A percentile compares a stretch with the other conserved stretches of the same genome.
These are phyloP conservation scores for Enteromius anoplus DNA, from an alignment of 2,797 vertebrate genomes.

Conservation along the genomic window DNA sequence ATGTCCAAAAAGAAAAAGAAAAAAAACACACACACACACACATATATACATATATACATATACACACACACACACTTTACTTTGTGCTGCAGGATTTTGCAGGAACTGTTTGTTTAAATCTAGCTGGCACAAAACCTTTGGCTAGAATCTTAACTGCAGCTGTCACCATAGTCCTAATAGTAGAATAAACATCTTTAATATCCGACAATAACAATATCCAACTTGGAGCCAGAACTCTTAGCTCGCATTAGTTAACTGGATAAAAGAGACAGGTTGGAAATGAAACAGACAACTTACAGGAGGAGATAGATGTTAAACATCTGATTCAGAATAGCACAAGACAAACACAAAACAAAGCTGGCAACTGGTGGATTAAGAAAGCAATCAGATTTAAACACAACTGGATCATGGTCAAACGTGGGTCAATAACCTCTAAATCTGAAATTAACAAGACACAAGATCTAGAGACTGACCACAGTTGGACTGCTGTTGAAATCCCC, in stretches of 20 bases:
- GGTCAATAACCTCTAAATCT: background rate
- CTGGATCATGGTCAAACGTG: background rate
- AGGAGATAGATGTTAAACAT: background rate
- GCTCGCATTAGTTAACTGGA: background rate
- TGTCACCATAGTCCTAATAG: background rate
- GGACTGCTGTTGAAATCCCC: background rate
- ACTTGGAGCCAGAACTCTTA: background rate
- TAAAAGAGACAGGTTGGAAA: background rate
- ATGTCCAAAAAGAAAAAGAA: background rate
- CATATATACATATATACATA: too few relatives aligned
- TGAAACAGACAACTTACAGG: background rate
- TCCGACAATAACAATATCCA: background rate
- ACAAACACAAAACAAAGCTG: background rate
- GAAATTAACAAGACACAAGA: background rate
- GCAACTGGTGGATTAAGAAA: background rate
- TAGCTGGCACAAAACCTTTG: background rate
- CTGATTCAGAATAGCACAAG: background rate
- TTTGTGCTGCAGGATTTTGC: background rate
- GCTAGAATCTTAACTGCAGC: background rate
- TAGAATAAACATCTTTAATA: background rate
- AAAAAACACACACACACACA: too few relatives aligned
- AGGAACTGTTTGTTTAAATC: background rate
- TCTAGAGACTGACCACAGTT: background rate
- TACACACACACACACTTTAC: background rate
- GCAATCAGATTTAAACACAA: background rate